Evolutionary conservation across 2,113 vertebrate genomes (phyloP).

Genomic region (Lonchura striata): DNA sequence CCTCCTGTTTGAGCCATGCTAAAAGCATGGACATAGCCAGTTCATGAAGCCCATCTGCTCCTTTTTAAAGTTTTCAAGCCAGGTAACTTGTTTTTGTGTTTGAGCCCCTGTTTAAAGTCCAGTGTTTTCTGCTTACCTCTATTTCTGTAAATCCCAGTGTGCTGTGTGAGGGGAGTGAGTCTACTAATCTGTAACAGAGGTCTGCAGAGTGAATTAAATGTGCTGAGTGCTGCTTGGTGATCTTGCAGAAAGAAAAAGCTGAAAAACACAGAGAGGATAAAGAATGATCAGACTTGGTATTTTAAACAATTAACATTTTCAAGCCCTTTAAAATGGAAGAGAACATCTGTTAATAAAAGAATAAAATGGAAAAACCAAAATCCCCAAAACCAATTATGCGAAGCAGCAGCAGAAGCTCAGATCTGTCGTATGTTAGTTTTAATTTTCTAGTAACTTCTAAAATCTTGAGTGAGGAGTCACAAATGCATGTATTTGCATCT

Average conservation of each 20-base stretch:
- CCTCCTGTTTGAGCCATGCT: neutral
- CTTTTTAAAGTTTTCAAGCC: neutral
- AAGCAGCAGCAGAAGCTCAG: neutral
- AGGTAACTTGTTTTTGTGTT: neutral
- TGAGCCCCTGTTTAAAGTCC: neutral
- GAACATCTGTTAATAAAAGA: conserved; percentile 2
- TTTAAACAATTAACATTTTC: conserved; percentile 44
- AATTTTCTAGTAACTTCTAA: neutral
- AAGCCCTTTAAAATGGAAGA: neutral
- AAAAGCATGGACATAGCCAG: neutral
- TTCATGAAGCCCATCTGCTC: neutral
- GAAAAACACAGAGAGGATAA: neutral
- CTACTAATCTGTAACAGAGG: neutral
- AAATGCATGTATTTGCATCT: neutral
- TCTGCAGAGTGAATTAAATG: neutral
- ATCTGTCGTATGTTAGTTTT: neutral
- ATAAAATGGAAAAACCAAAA: conserved; percentile 15
- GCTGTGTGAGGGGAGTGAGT: neutral
- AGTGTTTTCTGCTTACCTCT: neutral
- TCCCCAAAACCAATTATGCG: neutral
- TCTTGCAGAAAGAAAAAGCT: neutral
- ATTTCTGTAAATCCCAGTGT: neutral
- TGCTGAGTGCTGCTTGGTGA: neutral
- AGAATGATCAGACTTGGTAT: neutral
- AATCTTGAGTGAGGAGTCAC: neutral